Evolutionary conservation across 2,797 vertebrate species (phyloP), one percentile per base, ranked within the genome.

Genomic region (Semotilus atromaculatus): DNA sequence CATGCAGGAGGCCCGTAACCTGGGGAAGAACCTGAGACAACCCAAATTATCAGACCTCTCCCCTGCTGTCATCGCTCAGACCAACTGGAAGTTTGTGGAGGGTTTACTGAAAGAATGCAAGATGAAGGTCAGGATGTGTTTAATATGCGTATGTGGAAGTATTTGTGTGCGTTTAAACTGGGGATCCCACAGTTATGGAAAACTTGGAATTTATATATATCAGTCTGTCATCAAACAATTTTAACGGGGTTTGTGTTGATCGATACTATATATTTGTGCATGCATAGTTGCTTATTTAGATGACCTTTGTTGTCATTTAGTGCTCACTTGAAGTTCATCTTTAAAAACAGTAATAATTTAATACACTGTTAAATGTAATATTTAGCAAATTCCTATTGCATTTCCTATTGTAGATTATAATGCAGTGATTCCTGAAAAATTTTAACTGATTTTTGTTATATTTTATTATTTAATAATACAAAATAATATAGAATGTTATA

Each of bases 101-200:
- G 97, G 97, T 60, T 91, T 99, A 85, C 92, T 99, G 87, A 97
- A 97, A 81, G 98, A 99, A 94, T 99, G 98, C 91, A 97, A 98
- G 82, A 95, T 99, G 92, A 99, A 99, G 97, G 98, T 99, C 91
- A 62, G 91, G 0, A 85, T 83, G 16, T 71, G 21, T 86, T 26
- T 83, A 70, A 21, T 21, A 53, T 34, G 40, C 5, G 45, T 23
- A 43, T 55, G 43, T 80, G 19, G 5, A 66, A 16, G 14, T 40
- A n/a, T 58, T n/a, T 74, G 10, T 34, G 72, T 14, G 19, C 3
- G 2, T 55, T 53, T 55, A 55, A 75, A 36, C 73, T 31, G 16
- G 14, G 31, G 13, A 38, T 55, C 51, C 31, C 51, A 75, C n/a
- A 11, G 8, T 29, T 29, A 19, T 72, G 16, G 4, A 73, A 7